Conservation (phyloP, 2,888 invertebrate genomes). For the Meteorus colon region DNA sequence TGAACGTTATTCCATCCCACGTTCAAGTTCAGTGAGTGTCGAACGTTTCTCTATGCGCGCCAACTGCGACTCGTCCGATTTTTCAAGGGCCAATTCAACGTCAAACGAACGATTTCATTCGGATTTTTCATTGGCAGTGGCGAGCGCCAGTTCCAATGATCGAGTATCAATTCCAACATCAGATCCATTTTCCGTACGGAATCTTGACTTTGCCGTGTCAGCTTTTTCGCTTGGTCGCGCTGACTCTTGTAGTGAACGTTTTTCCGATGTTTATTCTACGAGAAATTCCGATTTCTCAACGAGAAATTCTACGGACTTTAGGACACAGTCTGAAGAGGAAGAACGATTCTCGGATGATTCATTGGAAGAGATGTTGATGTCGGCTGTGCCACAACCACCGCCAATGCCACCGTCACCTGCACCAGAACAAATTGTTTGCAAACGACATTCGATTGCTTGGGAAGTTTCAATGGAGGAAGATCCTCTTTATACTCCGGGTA, state of each 20-base stretch:
- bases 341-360: slow-evolving; percentile 90
- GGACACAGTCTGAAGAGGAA: slow-evolving; percentile 74
- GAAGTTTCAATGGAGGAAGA: slow-evolving; percentile 87
- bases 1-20: slow-evolving; percentile 69
- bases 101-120: slow-evolving; percentile 71
- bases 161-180: slow-evolving; percentile 69
- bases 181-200: slow-evolving; percentile 69
- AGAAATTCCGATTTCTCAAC: slow-evolving; percentile 69
- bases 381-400: slow-evolving; percentile 77
- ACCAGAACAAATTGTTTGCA: slow-evolving; percentile 65
- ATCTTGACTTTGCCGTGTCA: slow-evolving; percentile 67
- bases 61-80: slow-evolving; percentile 71
- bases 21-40: slow-evolving; percentile 69
- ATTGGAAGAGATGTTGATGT: slow-evolving; percentile 80
- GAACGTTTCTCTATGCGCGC: slow-evolving; percentile 70
- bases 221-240: slow-evolving; percentile 64
- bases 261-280: slow-evolving; percentile 69
- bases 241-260: slow-evolving; percentile 66
- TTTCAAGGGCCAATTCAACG: slow-evolving; percentile 70
- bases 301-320: slow-evolving; percentile 69
- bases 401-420: slow-evolving; percentile 76
- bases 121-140: slow-evolving; percentile 70
- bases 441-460: slow-evolving; percentile 90
- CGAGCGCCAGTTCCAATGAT: slow-evolving; percentile 71
- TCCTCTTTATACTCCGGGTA: slow-evolving; percentile 81